phyloP scores from a whole-genome alignment of 2,888 invertebrate species.

The Caradrina clavipalpis region DNA sequence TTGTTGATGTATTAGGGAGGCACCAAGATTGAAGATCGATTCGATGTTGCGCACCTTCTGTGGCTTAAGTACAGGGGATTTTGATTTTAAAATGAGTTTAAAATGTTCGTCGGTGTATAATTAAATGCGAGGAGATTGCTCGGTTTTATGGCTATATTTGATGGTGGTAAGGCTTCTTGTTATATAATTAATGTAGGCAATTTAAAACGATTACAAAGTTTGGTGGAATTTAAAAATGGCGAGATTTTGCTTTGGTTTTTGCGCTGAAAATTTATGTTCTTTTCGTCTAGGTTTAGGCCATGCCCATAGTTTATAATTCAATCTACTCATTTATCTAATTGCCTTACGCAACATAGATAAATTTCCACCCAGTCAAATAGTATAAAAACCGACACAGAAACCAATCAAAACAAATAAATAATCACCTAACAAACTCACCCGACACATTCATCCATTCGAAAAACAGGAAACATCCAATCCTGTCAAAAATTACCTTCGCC shows the following conservation, averaged over 20 bases:
- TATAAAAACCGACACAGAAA: slow-evolving; percentile 5
- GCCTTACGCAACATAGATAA: background rate
- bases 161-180: slow-evolving; percentile 22
- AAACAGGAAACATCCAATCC: slow-evolving; percentile 52
- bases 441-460: slow-evolving; percentile 39
- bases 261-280: background rate
- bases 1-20: slow-evolving; percentile 65
- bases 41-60: slow-evolving; percentile 60
- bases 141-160: slow-evolving; percentile 41
- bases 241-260: background rate
- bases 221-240: slow-evolving; percentile 1
- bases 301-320: background rate
- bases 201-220: slow-evolving; percentile 48
- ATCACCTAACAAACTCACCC: slow-evolving; percentile 24
- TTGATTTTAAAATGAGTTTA: slow-evolving; percentile 64
- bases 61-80: slow-evolving; percentile 58
- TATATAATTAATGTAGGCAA: slow-evolving; percentile 35
- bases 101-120: slow-evolving; percentile 53
- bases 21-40: slow-evolving; percentile 66
- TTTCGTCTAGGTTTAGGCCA: background rate
- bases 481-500: slow-evolving; percentile 63
- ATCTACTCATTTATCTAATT: background rate
- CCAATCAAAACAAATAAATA: slow-evolving; percentile 37
- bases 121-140: slow-evolving; percentile 54
- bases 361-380: background rate